Base-by-base conservation (phyloP, 2,113 vertebrate species). In the human region DNA sequence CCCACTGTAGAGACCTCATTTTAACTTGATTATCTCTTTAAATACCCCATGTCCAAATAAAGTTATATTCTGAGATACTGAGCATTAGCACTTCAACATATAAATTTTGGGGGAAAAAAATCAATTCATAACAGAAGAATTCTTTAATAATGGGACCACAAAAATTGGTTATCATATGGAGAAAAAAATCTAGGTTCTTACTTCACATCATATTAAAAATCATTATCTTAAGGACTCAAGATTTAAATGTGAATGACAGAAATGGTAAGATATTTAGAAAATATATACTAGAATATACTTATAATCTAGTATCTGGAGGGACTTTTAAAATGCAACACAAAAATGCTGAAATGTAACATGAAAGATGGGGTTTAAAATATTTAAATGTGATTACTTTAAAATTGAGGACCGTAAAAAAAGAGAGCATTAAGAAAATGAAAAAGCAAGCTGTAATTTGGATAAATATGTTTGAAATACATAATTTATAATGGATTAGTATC, bases 201-300 rank as follows among this genome's bases (percentile, higher is more conserved):
- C 10, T 3, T 61, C 57, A 88, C 6, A 22, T 20, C 72, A 75
- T 50, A 64, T 17, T 89, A 84, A 61, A 78, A 93, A 57, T 83
- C 16, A 88, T 89, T 89, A 70, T 68, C 20, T 88, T 55, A 83
- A 83, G 2, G n/a, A 61, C 52, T 66, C 43, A 79, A 88, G 43
- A 90, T 2, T 83, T 59, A 84, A 89, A 55, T 89, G 32, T 70
- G 32, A 70, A 87, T 88, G 75, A 7, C 2, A 61, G 79, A 70
- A 83, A 91, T 89, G 6, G 17, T 86, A 90, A 94, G 96, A 87
- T 88, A 43, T 72, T 89, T 89, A 76, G 75, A 80, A 82, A 88
- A 75, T 61, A 50, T 18, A 22, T 10, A 57, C n/a, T 78, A 61
- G 45, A 76, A 81, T 79, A 81, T 52, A 5, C 89, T 75, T 84